Evolutionary conservation across 2,888 invertebrate genomes (phyloP).

Genomic region (Andrena bucephala): DNA sequence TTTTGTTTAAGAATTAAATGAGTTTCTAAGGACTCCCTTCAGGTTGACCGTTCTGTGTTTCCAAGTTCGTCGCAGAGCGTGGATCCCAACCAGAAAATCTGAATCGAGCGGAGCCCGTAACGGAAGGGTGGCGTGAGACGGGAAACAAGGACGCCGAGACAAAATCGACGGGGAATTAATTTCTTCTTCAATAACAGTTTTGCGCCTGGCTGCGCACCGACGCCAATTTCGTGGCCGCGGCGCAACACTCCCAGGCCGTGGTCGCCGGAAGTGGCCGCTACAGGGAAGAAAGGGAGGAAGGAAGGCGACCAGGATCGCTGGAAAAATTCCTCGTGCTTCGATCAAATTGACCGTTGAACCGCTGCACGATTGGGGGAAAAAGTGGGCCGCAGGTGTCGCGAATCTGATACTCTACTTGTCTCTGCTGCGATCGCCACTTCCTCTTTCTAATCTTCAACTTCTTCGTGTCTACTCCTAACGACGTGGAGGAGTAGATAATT

Average conservation of each 20-base stretch:
- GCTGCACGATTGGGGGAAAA: not conserved
- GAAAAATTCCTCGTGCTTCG: conserved; percentile 51
- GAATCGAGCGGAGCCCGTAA: conserved; percentile 51
- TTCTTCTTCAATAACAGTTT: conserved; percentile 78
- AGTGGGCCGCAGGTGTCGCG: conserved; percentile 43
- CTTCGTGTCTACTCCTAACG: not conserved
- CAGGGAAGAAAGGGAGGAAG: conserved; percentile 23
- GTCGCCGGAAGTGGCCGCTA: conserved; percentile 71
- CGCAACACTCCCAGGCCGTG: conserved; percentile 44
- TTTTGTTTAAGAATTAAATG: not conserved
- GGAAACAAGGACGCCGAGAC: conserved; percentile 48
- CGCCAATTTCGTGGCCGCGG: conserved; percentile 69
- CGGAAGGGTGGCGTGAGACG: conserved; percentile 51
- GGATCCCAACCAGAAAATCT: conserved; percentile 47
- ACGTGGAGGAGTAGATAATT: not conserved
- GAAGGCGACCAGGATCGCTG: conserved; percentile 7
- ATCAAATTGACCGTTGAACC: conserved; percentile 60
- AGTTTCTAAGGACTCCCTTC: not conserved
- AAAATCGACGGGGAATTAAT: conserved; percentile 75
- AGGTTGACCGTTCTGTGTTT: not conserved
- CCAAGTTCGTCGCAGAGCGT: not conserved
- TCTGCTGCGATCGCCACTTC: not conserved
- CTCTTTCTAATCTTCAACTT: not conserved
- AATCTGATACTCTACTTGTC: conserved; percentile 1
- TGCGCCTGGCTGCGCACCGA: conserved; percentile 74